Conservation (phyloP, 2,797 vertebrate species). For the Arremon aurantiirostris region DNA sequence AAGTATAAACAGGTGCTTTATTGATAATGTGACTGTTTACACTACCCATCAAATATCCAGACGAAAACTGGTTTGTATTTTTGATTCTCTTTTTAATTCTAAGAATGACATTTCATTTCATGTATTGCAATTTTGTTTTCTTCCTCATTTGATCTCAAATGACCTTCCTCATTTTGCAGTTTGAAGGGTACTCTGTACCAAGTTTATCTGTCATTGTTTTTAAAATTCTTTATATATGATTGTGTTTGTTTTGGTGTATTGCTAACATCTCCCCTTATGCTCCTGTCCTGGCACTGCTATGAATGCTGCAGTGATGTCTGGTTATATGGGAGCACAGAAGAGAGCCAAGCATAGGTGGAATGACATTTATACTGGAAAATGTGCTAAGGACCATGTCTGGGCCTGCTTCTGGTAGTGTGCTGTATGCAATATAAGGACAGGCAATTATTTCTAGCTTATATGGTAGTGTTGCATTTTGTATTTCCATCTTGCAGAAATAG, state of each 20-base stretch:
- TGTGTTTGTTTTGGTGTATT: not conserved
- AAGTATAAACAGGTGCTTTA: not conserved
- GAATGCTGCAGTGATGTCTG: not conserved
- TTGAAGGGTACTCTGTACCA: not conserved
- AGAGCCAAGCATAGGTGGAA: not conserved
- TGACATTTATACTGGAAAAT: not conserved
- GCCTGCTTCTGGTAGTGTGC: not conserved
- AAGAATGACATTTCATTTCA: not conserved
- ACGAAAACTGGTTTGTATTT: not conserved
- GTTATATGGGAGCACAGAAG: not conserved
- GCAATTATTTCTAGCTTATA: not conserved
- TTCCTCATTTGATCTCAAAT: not conserved
- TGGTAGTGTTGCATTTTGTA: not conserved
- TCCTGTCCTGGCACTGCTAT: not conserved
- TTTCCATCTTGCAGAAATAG: not conserved
- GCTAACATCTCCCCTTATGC: not conserved
- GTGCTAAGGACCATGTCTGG: not conserved
- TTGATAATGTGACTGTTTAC: not conserved
- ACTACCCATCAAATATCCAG: not conserved
- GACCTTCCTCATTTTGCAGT: not conserved
- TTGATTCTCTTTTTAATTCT: not conserved
- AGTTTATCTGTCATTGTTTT: not conserved
- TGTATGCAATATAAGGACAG: not conserved
- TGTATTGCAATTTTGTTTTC: not conserved
- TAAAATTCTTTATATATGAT: not conserved